Base-by-base conservation (phyloP, 2,888 invertebrate species). In the Rhyacophila evoluta region DNA sequence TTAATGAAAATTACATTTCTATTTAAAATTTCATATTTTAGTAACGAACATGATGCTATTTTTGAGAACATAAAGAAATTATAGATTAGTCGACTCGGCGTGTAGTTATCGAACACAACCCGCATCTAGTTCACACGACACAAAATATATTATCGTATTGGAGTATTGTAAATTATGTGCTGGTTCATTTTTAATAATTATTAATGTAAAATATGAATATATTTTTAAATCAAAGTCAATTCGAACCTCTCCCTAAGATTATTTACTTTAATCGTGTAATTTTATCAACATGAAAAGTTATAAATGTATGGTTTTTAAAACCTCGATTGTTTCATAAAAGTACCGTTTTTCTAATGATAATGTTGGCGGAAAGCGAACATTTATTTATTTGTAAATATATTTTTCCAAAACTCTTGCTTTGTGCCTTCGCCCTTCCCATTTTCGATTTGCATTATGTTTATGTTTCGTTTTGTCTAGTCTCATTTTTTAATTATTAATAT, bases 1-100 rank as follows among this genome's bases (percentile, higher is more conserved):
- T 69, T 39, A 78, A 39, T 69, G 36, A 69, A 55, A 75, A 74
- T 19, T 29, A 75, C 39, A 72, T 73, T 68, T 77, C 28, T 73
- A 77, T 77, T 77, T 38, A 37, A 72, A 72, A 75, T 72, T 72
- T 79, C 55, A 75, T 79, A 79, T 79, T 79, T 72, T 75, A 75
- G 67, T 76, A 79, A 74, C 15, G 38, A 68, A 75, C 79, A 68
- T 41, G 69, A 75, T 70, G 71, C 79, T 79, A 79, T 79, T 75
- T 81, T 79, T 79, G 75, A 75, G 37, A 37, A 36, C 36, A 33
- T 27, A 28, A 12, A 19, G 3, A 69, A 69, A 69, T 75, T 75
- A 67, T 41, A 28, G 69, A 38, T 70, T 29, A 38, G 38, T 41
- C 15, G 25, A 15, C 19, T 41, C n/a, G 25, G 29, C 19, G 69